Percentiles rank a stretch among this genome's conserved stretches.
Conservation (phyloP, 64 coral and sea anemone genomes). For the Exaiptasia diaphana region DNA sequence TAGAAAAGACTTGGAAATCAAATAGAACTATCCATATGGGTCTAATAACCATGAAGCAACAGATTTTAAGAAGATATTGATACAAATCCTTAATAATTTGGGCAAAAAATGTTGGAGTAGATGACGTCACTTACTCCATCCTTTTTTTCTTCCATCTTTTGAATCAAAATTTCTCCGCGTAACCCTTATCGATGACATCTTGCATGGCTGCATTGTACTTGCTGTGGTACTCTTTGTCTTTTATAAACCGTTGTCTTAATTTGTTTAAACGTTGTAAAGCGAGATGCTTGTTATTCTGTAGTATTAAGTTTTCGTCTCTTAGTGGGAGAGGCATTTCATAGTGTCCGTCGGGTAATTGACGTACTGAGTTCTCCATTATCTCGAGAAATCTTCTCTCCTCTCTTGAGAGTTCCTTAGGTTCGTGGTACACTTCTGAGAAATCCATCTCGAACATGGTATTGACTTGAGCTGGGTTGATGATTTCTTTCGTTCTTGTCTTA, state of each 20-base stretch:
- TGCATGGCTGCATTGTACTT: background rate
- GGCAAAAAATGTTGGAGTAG: too few relatives aligned
- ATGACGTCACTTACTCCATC: too few relatives aligned
- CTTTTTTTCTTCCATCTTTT: too few relatives aligned
- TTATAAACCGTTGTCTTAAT: background rate
- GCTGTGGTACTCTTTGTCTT: background rate
- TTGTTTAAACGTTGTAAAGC: background rate
- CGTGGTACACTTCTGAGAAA: background rate
- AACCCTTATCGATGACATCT: background rate
- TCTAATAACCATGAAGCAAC: too few relatives aligned
- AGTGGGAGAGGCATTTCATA: slow-evolving; percentile 9
- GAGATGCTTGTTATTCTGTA: background rate
- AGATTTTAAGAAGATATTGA: too few relatives aligned
- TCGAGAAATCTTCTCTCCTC: background rate
- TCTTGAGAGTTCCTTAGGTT: background rate
- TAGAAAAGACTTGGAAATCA: too few relatives aligned
- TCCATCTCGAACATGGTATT: background rate
- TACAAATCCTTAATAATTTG: too few relatives aligned
- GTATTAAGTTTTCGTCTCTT: background rate
- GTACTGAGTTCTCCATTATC: background rate
- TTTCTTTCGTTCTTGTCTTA: background rate
- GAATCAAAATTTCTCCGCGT: background rate
- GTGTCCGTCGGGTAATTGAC: background rate
- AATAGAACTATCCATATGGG: too few relatives aligned
- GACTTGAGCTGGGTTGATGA: background rate